These are phyloP conservation scores for Podotricha telesiphe DNA, from an alignment of 2,888 invertebrate species.

Conservation along the genomic window DNA sequence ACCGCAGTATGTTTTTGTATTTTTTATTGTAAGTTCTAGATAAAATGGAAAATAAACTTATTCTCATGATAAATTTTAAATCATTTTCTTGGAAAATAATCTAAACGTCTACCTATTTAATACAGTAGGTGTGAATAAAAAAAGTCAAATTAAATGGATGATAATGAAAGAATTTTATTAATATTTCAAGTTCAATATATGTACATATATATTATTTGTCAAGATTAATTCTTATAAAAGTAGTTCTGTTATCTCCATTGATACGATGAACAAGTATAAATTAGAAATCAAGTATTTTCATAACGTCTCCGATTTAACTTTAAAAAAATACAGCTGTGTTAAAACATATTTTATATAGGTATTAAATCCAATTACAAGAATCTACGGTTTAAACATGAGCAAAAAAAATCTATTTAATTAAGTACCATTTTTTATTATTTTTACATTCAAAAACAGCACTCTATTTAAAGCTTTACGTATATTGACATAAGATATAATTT, in stretches of 20 bases:
- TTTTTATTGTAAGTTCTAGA: background rate
- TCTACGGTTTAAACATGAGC: background rate
- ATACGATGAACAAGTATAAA: conserved; percentile 13
- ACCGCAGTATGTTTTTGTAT: conserved; percentile 3
- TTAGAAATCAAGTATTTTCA: conserved; percentile 39
- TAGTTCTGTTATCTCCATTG: conserved; percentile 17
- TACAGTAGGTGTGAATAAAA: conserved; percentile 4
- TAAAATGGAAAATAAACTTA: no score
- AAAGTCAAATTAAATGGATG: conserved; percentile 2
- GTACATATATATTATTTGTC: conserved; percentile 8
- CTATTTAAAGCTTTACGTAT: no score
- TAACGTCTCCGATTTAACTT: background rate
- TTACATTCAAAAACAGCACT: no score
- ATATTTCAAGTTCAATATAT: conserved; percentile 23
- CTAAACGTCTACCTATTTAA: conserved; percentile 1
- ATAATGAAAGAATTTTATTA: background rate
- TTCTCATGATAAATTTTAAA: background rate
- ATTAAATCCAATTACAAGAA: background rate
- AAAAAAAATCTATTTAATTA: no score
- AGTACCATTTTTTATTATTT: no score
- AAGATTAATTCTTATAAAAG: conserved; percentile 14
- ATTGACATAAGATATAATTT: background rate
- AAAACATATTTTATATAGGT: background rate
- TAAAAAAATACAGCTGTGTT: background rate
- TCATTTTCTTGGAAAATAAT: background rate